phyloP scores from a whole-genome alignment of 1,140 invertebrate genomes.

The Hylaeus anthracinus region DNA sequence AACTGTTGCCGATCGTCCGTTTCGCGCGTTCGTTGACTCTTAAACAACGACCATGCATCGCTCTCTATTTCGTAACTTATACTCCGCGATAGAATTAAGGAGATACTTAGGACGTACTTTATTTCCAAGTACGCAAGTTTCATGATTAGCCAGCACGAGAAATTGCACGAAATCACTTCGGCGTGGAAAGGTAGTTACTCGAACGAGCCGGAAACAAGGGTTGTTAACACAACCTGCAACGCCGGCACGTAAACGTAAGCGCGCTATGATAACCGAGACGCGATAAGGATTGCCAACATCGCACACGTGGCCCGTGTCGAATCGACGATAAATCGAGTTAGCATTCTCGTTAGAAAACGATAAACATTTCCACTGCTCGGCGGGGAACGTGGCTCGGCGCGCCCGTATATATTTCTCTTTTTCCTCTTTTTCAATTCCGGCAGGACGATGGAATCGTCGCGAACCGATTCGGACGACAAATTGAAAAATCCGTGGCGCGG shows the following conservation, averaged over 20 bases:
- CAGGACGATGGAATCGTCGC: constrained; percentile 15
- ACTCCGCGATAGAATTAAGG: too few species aligned
- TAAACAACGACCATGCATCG: too few species aligned
- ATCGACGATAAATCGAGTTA: constrained; percentile 28
- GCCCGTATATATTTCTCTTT: neutral
- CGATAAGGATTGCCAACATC: constrained; percentile 38
- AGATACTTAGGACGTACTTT: too few species aligned
- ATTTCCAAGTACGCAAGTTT: neutral
- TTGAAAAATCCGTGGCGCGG: constrained; percentile 24
- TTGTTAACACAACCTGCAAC: constrained; percentile 32
- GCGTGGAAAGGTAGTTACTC: neutral
- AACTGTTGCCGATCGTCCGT: neutral
- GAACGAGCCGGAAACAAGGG: constrained; percentile 33
- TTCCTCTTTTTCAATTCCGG: neutral
- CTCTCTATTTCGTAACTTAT: too few species aligned
- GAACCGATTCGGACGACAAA: constrained; percentile 17
- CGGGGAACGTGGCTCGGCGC: too few species aligned
- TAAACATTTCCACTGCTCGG: constrained; percentile 9
- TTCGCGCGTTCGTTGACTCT: neutral
- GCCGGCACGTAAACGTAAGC: constrained; percentile 16
- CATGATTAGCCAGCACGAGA: neutral
- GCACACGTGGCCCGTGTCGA: neutral
- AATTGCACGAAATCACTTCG: constrained; percentile 34
- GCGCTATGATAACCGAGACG: constrained; percentile 20
- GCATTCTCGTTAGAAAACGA: constrained; percentile 8